Evolutionary conservation across 2,888 invertebrate genomes (phyloP).

Genomic region (Aricia artaxerxes): DNA sequence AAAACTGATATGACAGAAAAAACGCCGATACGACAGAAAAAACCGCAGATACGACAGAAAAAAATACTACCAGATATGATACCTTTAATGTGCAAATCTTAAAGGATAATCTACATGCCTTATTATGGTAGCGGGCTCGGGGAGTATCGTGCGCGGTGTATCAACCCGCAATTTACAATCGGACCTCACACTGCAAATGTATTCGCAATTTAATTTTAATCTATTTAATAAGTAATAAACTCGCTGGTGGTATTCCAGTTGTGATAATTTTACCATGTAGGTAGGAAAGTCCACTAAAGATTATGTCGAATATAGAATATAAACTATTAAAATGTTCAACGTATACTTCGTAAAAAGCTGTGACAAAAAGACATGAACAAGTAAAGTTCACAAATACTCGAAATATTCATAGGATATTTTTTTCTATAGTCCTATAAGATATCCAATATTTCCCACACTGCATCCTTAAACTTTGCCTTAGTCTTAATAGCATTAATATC

Average conservation of each 20-base stretch:
- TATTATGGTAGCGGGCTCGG: slow-evolving; percentile 43
- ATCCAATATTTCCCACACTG: too few species aligned
- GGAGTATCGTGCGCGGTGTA: slow-evolving; percentile 40
- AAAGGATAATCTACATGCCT: slow-evolving; percentile 45
- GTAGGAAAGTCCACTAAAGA: background rate
- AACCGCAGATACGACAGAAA: background rate
- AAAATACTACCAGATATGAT: slow-evolving; percentile 1
- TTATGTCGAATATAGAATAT: background rate
- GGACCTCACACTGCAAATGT: slow-evolving; percentile 26
- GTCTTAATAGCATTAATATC: too few species aligned
- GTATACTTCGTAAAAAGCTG: too few species aligned
- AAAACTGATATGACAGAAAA: background rate
- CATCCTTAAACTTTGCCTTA: too few species aligned
- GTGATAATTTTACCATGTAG: background rate
- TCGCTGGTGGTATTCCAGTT: background rate
- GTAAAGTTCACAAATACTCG: too few species aligned
- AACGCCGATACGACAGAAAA: background rate
- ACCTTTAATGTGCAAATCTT: slow-evolving; percentile 42
- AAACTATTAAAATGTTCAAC: background rate
- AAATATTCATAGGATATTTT: too few species aligned
- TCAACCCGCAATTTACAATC: slow-evolving; percentile 35
- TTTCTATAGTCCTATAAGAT: too few species aligned
- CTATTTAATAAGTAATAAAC: slow-evolving; percentile 26
- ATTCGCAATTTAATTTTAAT: slow-evolving; percentile 30
- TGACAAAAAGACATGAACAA: too few species aligned